Conservation (phyloP, 2,888 invertebrate species). For the Lymantria dispar region DNA sequence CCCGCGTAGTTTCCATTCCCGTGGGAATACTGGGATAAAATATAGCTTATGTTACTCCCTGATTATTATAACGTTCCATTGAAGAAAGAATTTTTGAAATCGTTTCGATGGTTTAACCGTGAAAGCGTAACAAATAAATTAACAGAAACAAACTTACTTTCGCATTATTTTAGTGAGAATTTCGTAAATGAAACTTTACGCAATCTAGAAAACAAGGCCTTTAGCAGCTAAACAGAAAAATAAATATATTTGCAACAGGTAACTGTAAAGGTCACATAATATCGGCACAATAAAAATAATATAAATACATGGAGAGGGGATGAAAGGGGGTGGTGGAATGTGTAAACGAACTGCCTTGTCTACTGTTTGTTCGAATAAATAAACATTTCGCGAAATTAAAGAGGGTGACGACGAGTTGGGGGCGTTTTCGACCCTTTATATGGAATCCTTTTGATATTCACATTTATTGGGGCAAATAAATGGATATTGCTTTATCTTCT, state of each 20-base stretch:
- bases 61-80: too few species aligned
- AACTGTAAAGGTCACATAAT: background rate
- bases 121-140: too few species aligned
- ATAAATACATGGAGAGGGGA: conserved; percentile 8
- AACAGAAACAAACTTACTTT: too few species aligned
- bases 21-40: too few species aligned
- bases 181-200: too few species aligned
- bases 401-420: conserved; percentile 44
- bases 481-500: conserved; percentile 40
- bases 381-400: conserved; percentile 72
- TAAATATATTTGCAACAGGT: background rate
- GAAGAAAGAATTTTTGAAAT: too few species aligned
- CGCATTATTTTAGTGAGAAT: too few species aligned
- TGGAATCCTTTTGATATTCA: conserved; percentile 31
- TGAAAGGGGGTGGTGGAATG: conserved; percentile 48
- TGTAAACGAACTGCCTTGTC: conserved; percentile 60
- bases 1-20: too few species aligned
- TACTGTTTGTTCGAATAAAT: conserved; percentile 64
- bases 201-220: too few species aligned
- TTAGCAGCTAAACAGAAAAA: too few species aligned
- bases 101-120: too few species aligned
- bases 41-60: too few species aligned
- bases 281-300: conserved; percentile 15
- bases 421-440: conserved; percentile 39
- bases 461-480: conserved; percentile 41